phyloP scores from a whole-genome alignment of 2,888 invertebrate species.

The Lasioglossum villosulum region DNA sequence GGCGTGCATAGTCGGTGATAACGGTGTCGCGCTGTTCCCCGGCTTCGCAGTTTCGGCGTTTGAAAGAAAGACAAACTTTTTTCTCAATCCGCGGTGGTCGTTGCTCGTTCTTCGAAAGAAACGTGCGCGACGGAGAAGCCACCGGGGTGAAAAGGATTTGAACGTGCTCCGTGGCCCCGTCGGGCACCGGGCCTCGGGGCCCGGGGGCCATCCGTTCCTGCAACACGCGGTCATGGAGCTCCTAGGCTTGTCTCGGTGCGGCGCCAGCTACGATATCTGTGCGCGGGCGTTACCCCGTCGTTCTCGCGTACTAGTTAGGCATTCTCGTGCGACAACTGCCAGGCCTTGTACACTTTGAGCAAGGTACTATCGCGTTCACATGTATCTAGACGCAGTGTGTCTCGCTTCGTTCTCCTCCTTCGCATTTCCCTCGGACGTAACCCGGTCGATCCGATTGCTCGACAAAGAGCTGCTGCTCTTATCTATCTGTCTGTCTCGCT shows the following conservation, averaged over 20 bases:
- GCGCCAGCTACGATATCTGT: constrained; percentile 55
- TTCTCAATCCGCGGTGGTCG: background rate
- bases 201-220: constrained; percentile 57
- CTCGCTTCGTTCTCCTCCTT: background rate
- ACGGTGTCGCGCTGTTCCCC: constrained; percentile 41
- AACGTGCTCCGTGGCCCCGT: constrained; percentile 39
- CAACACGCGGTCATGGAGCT: constrained; percentile 61
- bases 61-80: constrained; percentile 2
- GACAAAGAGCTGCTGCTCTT: background rate
- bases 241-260: constrained; percentile 61
- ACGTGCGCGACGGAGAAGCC: constrained; percentile 33
- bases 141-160: background rate
- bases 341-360: constrained; percentile 20
- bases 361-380: constrained; percentile 57
- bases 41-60: constrained; percentile 25
- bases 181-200: constrained; percentile 71
- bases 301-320: constrained; percentile 49
- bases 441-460: background rate
- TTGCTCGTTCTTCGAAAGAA: constrained; percentile 1
- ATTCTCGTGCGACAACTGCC: constrained; percentile 41
- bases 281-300: constrained; percentile 66
- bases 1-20: constrained; percentile 77
- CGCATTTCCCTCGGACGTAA: background rate
- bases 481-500: background rate
- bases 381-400: background rate